Evolutionary conservation across 1,140 invertebrate genomes (phyloP), one percentile per base, ranked within the genome.

Genomic region (Saccostrea glomerata): DNA sequence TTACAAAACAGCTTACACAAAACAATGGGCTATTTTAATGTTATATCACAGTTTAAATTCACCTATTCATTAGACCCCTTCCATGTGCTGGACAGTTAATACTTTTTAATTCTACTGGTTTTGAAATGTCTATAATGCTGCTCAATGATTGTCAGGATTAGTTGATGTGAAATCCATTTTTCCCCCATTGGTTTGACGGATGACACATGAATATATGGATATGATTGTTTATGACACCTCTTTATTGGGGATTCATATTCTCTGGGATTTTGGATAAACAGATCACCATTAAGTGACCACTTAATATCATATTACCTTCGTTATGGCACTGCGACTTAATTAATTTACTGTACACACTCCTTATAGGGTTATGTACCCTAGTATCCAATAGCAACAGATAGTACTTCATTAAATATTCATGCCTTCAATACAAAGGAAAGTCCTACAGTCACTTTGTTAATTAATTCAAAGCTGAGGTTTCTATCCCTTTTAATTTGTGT

Each of bases 1-100:
- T 77, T 77, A 77, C 25, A 36, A 77, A 77, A 77, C 70, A 77
- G 70, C 70, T 77, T 77, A 77, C 70, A 77, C 25, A 77, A 77
- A 77, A 77, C 70, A 77, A 77, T 15, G 15, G 25, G 70, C 25
- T 25, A 77, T 77, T 47, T 47, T 36, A 77, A 77, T 77, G 30
- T 77, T 77, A 77, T 40, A 77, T 12, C 70, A 77, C 25, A 15
- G 11, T 77, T 36, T 12, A 36, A 25, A 77, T 36, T 13, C 11
- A 36, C 13, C 70, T 30, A 77, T 63, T 63, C 58, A 20, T 63
- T 63, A 63, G 58, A 63, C n/a, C 58, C 58, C 58, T n/a, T 63
- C 6, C n/a, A 63, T 66, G 25, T 13, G 25, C 70, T 77, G 70
- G 25, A 30, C 30, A 77, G 25, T 30, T 77, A 36, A 77, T 77